Base-by-base conservation (phyloP, 2,113 vertebrate genomes). In the Corydoras maculifer region DNA sequence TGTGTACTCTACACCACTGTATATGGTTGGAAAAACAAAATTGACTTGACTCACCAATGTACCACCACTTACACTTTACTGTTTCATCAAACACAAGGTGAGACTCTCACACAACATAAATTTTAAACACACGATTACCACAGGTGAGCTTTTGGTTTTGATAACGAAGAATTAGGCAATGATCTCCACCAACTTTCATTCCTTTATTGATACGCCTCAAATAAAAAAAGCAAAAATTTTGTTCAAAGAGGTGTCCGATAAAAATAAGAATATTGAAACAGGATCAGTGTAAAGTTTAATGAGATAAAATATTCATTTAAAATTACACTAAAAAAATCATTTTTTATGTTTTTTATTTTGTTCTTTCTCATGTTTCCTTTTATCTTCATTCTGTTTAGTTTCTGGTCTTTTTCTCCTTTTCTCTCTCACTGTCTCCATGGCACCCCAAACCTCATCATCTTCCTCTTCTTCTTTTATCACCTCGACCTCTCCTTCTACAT, bases 401-500 rank as follows among this genome's bases (percentile, higher is more conserved):
- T n/a, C 62, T 6, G 15, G 30, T 62, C 74, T 70, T 57, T 76
- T 79, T 25, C 70, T 68, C 2, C 29, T 35, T 48, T 67, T 71
- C 32, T 81, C 79, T 0, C 31, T 77, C 61, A 84, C 79, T 0
- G 30, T 78, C 60, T 79, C 76, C 81, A 81, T 81, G 70, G 72
- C 35, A 15, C 78, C 70, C 82, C 82, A 82, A 6, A 81, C 73
- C 32, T 78, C 79, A 30, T 82, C 80, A 4, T 68, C 74, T 11
- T 73, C 77, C 9, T 62, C 68, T 18, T 70, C 76, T 15, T 48
- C 62, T 55, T 80, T 81, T 30, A 76, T 62, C 54, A 76, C 76
- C 61, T 75, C 64, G 2, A 71, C 75, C 43, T 66, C 68, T 13
- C 70, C 71, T 8, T 29, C 8, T 9, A 3, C 58, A 2, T 67